Evolutionary conservation across 2,797 vertebrate species (phyloP), one percentile per base, ranked within the genome.

Genomic region (Linurgus olivaceus): DNA sequence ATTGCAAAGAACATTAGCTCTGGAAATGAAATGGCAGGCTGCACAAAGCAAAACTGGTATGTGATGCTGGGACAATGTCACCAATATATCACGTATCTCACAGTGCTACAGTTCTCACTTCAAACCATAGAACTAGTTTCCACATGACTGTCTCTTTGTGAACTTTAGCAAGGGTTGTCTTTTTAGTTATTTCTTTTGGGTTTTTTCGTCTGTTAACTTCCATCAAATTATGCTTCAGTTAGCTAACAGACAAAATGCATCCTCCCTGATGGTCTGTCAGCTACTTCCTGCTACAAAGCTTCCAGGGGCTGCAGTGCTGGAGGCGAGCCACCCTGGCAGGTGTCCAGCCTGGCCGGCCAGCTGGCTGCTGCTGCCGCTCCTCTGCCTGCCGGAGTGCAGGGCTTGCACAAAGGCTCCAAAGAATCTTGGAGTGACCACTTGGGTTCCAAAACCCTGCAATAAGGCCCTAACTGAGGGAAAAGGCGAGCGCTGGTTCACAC

Each of bases 321-420:
- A 93, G 63, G 5, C 10, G 5, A 94, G 96, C 95, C 94, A 96
- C 76, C 38, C 94, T 96, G 94, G 94, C 94, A 33, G 76, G 48
- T 3, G 1, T 68, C 94, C 95, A 94, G 91, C 12, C 47, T 4
- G 26, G 35, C 61, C 0, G 2, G 68, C 88, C 92, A 91, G 94
- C 94, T 95, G 94, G 83, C 90, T 66, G 78, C 89, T 9, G 80
- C 61, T 1, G 54, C 20, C 0, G 7, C 74, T 72, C 6, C 48
- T 58, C 28, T 6, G n/a, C 42, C 1, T 47, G 52, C 62, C 52
- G 40, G 15, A 51, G 45, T 0, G 14, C 7, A 5, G 9, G 1
- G 75, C 51, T 9, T 23, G 57, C 91, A 96, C 94, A 96, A 96
- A 96, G 89, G 47, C 89, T 94, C 89, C 89, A 90, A 68, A 92